Evolutionary conservation across 2,797 vertebrate genomes (phyloP).

Genomic region (Rachycentron canadum): DNA sequence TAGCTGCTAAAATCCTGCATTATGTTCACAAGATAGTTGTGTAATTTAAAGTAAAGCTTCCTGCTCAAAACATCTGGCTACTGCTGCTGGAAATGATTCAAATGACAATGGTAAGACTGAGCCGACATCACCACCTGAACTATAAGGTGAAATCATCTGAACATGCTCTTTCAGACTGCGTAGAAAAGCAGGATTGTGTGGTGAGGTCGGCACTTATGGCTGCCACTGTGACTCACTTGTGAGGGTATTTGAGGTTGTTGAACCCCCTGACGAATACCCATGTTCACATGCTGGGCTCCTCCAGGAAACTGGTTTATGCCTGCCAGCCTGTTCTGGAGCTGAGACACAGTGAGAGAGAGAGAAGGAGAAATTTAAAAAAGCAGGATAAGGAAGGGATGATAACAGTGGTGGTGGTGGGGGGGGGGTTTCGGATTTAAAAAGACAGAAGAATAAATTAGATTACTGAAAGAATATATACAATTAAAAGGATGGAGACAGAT

Average conservation of each 20-base stretch:
- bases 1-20: not conserved
- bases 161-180: not conserved
- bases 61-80: not conserved
- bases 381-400: no score
- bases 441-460: not conserved
- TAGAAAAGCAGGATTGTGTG: not conserved
- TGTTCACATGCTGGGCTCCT: constrained; percentile 84
- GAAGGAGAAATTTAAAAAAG: no score
- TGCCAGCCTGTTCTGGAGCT: constrained; percentile 92
- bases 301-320: constrained; percentile 90
- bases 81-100: not conserved
- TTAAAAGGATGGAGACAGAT: not conserved
- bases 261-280: constrained; percentile 89
- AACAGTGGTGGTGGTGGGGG: no score
- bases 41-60: not conserved
- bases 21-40: no score
- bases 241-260: constrained; percentile 89
- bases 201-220: not conserved
- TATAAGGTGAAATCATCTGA: no score
- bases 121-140: no score
- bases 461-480: not conserved
- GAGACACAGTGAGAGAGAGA: constrained; percentile 11
- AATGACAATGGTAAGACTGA: no score
- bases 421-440: no score
- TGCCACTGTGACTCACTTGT: constrained; percentile 84